phyloP scores from a whole-genome alignment of 2,888 invertebrate genomes.

The Serrognathus titanus region DNA sequence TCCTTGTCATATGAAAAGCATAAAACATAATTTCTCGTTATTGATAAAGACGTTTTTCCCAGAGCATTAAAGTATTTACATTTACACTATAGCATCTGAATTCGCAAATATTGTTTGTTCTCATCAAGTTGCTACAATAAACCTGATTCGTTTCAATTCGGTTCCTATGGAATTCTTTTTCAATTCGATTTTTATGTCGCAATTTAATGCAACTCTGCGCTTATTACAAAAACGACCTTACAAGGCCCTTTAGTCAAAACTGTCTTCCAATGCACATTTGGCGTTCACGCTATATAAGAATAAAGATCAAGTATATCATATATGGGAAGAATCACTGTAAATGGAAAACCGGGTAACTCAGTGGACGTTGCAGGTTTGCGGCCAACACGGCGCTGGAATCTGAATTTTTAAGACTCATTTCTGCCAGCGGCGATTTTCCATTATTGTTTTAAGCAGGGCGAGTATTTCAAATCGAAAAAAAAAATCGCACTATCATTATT shows the following conservation, averaged over 20 bases:
- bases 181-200: too few relatives aligned
- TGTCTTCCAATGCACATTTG: slow-evolving; percentile 45
- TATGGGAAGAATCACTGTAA: slow-evolving; percentile 52
- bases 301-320: slow-evolving; percentile 53
- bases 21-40: too few relatives aligned
- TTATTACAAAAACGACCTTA: slow-evolving; percentile 45
- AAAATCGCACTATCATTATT: not conserved
- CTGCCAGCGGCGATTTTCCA: not conserved
- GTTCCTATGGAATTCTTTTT: too few relatives aligned
- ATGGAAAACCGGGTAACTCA: slow-evolving; percentile 50
- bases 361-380: slow-evolving; percentile 40
- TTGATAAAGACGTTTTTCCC: too few relatives aligned
- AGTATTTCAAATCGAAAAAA: not conserved
- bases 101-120: too few relatives aligned
- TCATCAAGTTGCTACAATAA: too few relatives aligned
- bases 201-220: too few relatives aligned
- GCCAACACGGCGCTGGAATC: slow-evolving; percentile 34
- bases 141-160: too few relatives aligned
- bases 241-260: slow-evolving; percentile 47
- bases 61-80: too few relatives aligned
- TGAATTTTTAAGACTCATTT: slow-evolving; percentile 27
- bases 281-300: slow-evolving; percentile 49
- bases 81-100: too few relatives aligned
- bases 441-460: not conserved
- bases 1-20: too few relatives aligned